Base-by-base conservation (phyloP, 2,797 vertebrate genomes). In the Cossypha caffra region DNA sequence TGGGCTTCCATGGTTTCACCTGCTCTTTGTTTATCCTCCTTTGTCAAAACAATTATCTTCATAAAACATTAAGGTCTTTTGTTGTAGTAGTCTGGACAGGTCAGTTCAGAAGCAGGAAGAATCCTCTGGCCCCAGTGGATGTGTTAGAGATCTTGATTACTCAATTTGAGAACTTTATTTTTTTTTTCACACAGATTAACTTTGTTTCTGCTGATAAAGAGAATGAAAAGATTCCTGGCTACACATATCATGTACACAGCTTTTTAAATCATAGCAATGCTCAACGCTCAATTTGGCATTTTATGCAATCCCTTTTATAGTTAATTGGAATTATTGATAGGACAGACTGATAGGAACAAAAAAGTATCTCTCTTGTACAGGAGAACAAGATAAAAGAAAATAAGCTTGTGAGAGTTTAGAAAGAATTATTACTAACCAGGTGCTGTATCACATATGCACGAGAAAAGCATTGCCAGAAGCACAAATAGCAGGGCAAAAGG, bases 391-490 rank as follows among this genome's bases (percentile, higher is more conserved):
- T 50, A 35, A 63, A 77, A 48, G 21, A 17, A 66, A 79, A 24
- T 40, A 81, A 68, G 25, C 7, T 83, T 51, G 21, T 77, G 37
- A 63, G 37, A 84, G 45, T 74, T 69, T 35, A 28, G 18, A 58
- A 69, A 25, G 13, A 21, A 16, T 72, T 77, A 35, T 50, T 90
- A 21, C 10, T 61, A 35, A 31, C 11, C 1, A 7, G 57, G 35
- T 23, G 10, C 11, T 33, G 0, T 74, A n/a, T 81, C 51, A 40
- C n/a, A 25, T n/a, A 29, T 5, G 3, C 55, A 15, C 13, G 13
- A 21, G 13, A 21, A 81, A 75, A 24, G 24, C 11, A 20, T 33
- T 54, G 37, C 23, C 11, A 69, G 28, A 75, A 50, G 7, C 77
- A n/a, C 21, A 58, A 31, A 38, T 29, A 45, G 9, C 10, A 25